phyloP scores from a whole-genome alignment of 1,140 invertebrate genomes.

The Drosophila lowei region DNA sequence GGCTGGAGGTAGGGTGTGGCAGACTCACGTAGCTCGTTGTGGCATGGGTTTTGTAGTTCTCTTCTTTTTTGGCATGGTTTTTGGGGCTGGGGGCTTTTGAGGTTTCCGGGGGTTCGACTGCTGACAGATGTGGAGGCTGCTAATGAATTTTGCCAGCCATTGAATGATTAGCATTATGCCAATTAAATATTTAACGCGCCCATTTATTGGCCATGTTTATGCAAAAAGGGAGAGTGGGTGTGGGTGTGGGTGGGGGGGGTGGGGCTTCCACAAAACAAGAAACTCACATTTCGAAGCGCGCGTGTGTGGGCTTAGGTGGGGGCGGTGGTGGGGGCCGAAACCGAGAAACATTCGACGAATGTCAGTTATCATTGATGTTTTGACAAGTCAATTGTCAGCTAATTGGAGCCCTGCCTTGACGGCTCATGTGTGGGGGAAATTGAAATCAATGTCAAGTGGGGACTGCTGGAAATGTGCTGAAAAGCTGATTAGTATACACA shows the following conservation, averaged over 20 bases:
- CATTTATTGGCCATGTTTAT: conserved; percentile 68
- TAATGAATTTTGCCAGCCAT: conserved; percentile 72
- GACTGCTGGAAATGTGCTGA: not conserved
- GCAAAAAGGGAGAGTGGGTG: conserved; percentile 8
- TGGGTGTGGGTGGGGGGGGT: not conserved
- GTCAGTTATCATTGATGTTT: conserved; percentile 72
- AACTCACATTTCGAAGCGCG: conserved; percentile 48
- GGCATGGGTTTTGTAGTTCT: conserved; percentile 46
- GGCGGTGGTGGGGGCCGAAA: not conserved
- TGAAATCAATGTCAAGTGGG: conserved; percentile 30
- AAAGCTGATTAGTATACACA: conserved; percentile 14
- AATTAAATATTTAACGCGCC: conserved; percentile 74
- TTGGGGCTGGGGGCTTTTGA: conserved; percentile 26
- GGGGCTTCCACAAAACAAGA: conserved; percentile 28
- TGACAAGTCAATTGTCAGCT: conserved; percentile 78
- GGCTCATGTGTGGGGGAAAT: not conserved
- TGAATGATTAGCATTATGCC: conserved; percentile 74
- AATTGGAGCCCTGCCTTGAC: conserved; percentile 42
- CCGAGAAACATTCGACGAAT: conserved; percentile 32
- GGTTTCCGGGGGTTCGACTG: conserved; percentile 42
- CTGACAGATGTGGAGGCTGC: conserved; percentile 51
- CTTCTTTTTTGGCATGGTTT: conserved; percentile 26
- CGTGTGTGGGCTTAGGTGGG: too few species aligned
- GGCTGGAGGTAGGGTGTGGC: not conserved
- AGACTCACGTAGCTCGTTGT: conserved; percentile 38